phyloP scores from a whole-genome alignment of 2,113 vertebrate species.

The Hystrix brachyura region DNA sequence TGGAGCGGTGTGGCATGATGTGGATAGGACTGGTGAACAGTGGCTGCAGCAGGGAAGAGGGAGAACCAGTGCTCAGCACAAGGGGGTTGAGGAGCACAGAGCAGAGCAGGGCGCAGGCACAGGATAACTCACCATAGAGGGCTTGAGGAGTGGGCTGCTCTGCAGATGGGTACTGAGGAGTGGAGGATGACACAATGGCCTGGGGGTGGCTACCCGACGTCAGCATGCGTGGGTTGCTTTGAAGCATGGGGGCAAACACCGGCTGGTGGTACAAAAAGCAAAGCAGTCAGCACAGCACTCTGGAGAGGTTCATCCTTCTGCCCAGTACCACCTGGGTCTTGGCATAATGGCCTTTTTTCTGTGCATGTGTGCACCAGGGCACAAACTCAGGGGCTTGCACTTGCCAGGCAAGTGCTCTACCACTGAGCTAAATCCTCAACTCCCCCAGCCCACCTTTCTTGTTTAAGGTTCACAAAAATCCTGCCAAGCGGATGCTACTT shows the following conservation, averaged over 20 bases:
- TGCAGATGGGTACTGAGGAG: constrained; percentile 92
- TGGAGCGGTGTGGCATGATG: constrained; percentile 94
- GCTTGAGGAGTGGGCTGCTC: constrained; percentile 94
- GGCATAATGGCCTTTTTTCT: too few relatives aligned
- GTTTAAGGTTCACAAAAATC: background rate
- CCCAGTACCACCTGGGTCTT: fast-evolving
- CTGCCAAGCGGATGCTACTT: fast-evolving
- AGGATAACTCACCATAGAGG: constrained; percentile 91
- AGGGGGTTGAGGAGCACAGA: background rate
- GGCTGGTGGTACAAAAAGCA: constrained; percentile 54
- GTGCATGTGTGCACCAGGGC: too few relatives aligned
- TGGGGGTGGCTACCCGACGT: constrained; percentile 93
- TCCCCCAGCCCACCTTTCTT: too few relatives aligned
- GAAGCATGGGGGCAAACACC: constrained; percentile 92
- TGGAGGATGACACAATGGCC: constrained; percentile 92
- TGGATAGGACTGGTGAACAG: constrained; percentile 93
- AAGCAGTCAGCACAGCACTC: background rate
- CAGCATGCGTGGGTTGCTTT: constrained; percentile 93
- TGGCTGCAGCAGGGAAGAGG: constrained; percentile 75
- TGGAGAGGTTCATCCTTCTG: background rate
- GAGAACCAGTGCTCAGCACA: constrained; percentile 1
- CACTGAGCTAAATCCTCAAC: too few relatives aligned
- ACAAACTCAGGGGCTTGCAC: too few relatives aligned
- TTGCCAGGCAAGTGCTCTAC: too few relatives aligned
- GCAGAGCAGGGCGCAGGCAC: too few relatives aligned